Conservation (phyloP, 2,113 vertebrate species). For the Heterochromis multidens region DNA sequence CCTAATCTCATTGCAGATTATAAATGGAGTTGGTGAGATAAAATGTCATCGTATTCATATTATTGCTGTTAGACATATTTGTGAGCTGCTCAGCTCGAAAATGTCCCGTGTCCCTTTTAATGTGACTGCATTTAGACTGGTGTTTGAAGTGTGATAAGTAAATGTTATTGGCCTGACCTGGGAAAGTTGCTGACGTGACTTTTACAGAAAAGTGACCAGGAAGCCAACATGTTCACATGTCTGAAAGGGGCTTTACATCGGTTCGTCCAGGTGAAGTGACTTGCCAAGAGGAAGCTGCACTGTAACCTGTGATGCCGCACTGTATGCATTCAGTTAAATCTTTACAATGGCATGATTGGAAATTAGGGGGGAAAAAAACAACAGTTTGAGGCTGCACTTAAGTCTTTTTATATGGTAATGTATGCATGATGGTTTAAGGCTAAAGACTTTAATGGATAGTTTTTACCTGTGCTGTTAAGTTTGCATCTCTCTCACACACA, state of each 20-base stretch:
- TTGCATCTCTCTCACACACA: slow-evolving; percentile 41
- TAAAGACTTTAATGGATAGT: slow-evolving; percentile 21
- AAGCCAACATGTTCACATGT: not conserved
- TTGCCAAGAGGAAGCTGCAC: slow-evolving; percentile 21
- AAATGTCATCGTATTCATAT: not conserved
- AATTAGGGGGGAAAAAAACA: not conserved
- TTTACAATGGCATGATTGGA: slow-evolving; percentile 47
- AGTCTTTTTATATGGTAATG: slow-evolving; percentile 35
- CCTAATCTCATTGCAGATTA: not conserved
- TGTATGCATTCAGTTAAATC: slow-evolving; percentile 36
- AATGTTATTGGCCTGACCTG: not conserved
- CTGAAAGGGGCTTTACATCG: not conserved
- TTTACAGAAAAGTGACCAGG: not conserved
- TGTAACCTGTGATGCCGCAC: slow-evolving; percentile 26
- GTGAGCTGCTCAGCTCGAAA: not conserved
- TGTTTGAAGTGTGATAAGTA: not conserved
- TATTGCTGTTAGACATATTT: not conserved
- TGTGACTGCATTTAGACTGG: not conserved
- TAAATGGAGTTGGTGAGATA: not conserved
- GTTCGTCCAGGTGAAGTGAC: not conserved
- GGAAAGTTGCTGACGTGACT: no score
- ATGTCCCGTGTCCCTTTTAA: not conserved
- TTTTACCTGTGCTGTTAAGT: slow-evolving; percentile 50
- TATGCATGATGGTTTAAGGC: slow-evolving; percentile 55
- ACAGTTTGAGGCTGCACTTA: slow-evolving; percentile 6